Conservation (phyloP, 1,140 invertebrate species). For the Campodea augens region DNA sequence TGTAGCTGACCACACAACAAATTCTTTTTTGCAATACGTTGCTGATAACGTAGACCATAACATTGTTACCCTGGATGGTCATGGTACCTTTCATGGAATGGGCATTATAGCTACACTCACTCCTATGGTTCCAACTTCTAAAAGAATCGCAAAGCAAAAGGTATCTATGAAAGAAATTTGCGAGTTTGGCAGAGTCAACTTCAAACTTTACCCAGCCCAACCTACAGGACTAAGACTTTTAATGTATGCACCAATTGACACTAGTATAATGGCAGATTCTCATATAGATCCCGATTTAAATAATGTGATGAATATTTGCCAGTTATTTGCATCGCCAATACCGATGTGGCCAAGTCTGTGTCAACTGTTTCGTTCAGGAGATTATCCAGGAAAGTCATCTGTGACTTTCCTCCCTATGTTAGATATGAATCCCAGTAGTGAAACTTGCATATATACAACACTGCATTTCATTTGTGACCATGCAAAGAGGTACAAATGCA, state of each 20-base stretch:
- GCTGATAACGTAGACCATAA: conserved; percentile 16
- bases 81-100: conserved; percentile 19
- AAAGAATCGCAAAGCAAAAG: no score
- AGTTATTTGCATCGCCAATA: no score
- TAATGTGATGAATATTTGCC: no score
- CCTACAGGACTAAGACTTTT: no score
- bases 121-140: no score
- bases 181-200: no score
- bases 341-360: background rate
- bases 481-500: conserved; percentile 9
- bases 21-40: conserved; percentile 13
- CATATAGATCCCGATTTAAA: no score
- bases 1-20: background rate
- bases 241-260: no score
- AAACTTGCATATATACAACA: conserved; percentile 17
- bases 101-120: conserved; percentile 16
- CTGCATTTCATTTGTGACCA: conserved; percentile 14
- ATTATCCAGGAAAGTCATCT: conserved; percentile 14
- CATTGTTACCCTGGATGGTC: conserved; percentile 15
- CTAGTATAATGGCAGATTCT: no score
- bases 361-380: background rate
- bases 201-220: no score
- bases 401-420: conserved; percentile 17
- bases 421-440: conserved; percentile 16
- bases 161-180: no score